A percentile compares a stretch with the other conserved stretches of the same genome.
phyloP scores from a whole-genome alignment of 2,113 vertebrate genomes.

The Bos javanicus region DNA sequence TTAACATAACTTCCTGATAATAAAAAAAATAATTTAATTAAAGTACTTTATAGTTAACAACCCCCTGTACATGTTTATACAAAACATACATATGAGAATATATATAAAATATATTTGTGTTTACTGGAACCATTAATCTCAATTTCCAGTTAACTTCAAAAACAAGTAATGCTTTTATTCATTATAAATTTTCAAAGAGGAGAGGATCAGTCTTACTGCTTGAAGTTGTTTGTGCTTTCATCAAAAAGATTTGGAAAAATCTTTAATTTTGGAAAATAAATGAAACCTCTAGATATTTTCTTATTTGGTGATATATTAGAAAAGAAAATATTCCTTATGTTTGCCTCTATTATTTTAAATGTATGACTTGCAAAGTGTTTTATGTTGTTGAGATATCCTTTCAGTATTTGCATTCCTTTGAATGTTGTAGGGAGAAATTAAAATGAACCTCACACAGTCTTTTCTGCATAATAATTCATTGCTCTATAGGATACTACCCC shows the following conservation, averaged over 20 bases:
- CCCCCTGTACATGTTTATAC: not conserved
- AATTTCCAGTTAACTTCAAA: conserved; percentile 40
- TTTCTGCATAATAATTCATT: not conserved
- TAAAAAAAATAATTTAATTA: not conserved
- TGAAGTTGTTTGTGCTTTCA: not conserved
- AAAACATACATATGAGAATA: not conserved
- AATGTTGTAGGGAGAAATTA: conserved; percentile 10
- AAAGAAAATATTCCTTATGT: not conserved
- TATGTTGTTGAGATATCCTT: conserved; percentile 5
- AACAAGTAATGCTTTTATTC: conserved; percentile 2
- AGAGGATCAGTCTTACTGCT: not conserved
- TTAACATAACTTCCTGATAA: not conserved
- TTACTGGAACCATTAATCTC: not conserved
- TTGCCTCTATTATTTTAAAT: conserved; percentile 39
- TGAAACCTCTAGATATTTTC: not conserved
- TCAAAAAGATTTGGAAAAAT: not conserved
- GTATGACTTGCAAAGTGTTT: not conserved
- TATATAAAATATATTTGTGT: not conserved
- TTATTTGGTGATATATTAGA: conserved; percentile 21
- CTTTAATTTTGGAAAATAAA: conserved; percentile 31
- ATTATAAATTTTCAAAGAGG: not conserved
- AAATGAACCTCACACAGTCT: not conserved
- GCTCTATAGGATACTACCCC: not conserved
- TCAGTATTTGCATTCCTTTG: conserved; percentile 10
- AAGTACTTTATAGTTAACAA: not conserved